These are phyloP conservation scores for Lasiurus cinereus DNA, from an alignment of 2,113 vertebrate genomes.

Conservation along the genomic window DNA sequence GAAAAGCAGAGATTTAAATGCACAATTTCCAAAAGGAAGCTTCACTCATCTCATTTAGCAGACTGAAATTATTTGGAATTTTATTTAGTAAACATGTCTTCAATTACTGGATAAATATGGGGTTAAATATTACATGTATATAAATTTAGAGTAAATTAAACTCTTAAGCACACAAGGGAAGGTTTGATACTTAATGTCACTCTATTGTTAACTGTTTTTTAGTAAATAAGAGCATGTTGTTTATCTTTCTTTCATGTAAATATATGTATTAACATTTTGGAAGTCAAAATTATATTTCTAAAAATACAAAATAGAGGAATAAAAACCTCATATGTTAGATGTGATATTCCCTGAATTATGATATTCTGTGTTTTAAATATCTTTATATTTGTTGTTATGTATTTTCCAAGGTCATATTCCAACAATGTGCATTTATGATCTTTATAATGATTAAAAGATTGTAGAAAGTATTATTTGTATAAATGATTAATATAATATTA, in stretches of 20 bases:
- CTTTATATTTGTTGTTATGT: neutral
- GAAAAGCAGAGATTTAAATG: conserved; percentile 5
- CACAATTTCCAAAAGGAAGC: neutral
- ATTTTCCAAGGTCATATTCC: neutral
- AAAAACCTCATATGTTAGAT: neutral
- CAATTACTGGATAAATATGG: neutral
- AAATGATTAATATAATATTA: conserved; percentile 18
- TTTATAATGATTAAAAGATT: conserved; percentile 28
- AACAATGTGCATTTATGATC: neutral
- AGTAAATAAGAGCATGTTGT: neutral
- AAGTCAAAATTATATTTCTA: neutral
- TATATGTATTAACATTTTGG: conserved; percentile 28
- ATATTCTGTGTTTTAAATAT: neutral
- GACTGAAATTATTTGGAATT: neutral
- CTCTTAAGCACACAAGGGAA: conserved; percentile 1
- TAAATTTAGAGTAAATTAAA: conserved; percentile 44
- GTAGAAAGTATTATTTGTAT: neutral
- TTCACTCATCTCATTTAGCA: conserved; percentile 3
- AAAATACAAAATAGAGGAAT: neutral
- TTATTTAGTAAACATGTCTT: conserved; percentile 18
- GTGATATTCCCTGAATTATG: neutral
- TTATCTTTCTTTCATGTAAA: conserved; percentile 42
- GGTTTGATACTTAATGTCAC: neutral
- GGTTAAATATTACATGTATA: neutral
- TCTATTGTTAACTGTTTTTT: neutral